Evolutionary conservation across 2,113 vertebrate species (phyloP), one percentile per base, ranked within the genome.

Genomic region (Peromyscus polionotus): DNA sequence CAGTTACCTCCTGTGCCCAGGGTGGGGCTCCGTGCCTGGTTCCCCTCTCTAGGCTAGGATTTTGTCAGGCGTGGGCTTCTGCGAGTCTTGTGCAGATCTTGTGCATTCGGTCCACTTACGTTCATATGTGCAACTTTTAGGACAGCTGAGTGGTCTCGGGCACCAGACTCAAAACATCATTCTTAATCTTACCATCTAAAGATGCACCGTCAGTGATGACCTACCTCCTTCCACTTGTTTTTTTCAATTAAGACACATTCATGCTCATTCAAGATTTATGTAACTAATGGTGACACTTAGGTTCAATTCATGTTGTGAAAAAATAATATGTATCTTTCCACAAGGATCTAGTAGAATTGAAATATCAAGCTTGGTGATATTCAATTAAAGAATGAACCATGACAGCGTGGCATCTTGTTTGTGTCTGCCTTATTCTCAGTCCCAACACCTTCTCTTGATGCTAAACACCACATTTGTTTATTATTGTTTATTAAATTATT

Each of bases 401-500:
- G 33, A 42, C 31, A 57, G 39, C 36, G 8, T 63, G 42, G 17
- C 45, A 67, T 85, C 42, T 59, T 88, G 7, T 26, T 26, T 68
- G 65, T 68, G 22, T 20, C 36, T 63, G 28, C 33, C 75, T 65
- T 20, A 63, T 48, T 76, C 7, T 72, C 5, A 87, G 26, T 80
- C 84, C 28, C 57, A 73, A 70, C 31, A 85, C 1, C 48, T 77
- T 87, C 24, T 57, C 75, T 93, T 93, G 51, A 77, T 36, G 57
- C 59, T 57, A 83, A 48, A 17, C 36, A 42, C 76, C 31, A 65
- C 5, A 61, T 88, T 93, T 73, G 51, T 73, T 67, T 84, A 73
- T 79, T 84, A 45, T 93, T 73, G 51, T 73, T 67, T 84, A 73
- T 79, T 84, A 45, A 95, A 48, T 93, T 84, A 87, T 51, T 84